phyloP scores from a whole-genome alignment of 2,888 invertebrate genomes.

The Urechis unicinctus region DNA sequence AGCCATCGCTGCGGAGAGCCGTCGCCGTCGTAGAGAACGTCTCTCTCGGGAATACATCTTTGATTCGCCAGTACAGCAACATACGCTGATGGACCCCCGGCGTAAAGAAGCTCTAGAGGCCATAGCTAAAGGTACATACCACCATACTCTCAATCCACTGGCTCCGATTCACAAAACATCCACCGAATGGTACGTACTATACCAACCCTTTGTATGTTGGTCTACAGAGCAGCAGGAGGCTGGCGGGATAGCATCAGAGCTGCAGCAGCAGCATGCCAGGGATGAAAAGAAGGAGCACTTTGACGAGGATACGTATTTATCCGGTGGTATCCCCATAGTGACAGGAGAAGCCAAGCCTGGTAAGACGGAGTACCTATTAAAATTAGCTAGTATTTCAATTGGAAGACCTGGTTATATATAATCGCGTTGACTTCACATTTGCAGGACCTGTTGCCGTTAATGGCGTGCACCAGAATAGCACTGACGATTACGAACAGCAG shows the following conservation, averaged over 20 bases:
- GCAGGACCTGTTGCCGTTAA: too few species aligned
- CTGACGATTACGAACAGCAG: too few species aligned
- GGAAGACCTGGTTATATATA: too few species aligned
- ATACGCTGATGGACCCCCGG: not conserved
- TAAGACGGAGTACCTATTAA: not conserved
- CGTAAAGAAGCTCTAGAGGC: not conserved
- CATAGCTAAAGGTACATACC: not conserved
- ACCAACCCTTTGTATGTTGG: too few species aligned
- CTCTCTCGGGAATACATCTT: not conserved
- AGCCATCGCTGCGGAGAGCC: not conserved
- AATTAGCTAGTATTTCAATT: constrained; percentile 1
- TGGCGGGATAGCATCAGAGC: not conserved
- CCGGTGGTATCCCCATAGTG: constrained; percentile 13
- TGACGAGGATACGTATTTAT: constrained; percentile 13
- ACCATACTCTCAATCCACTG: too few species aligned
- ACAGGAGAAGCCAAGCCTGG: constrained; percentile 8
- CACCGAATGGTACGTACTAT: too few species aligned
- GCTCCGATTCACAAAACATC: too few species aligned
- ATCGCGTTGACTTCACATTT: too few species aligned
- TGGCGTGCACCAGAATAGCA: too few species aligned
- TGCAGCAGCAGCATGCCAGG: not conserved
- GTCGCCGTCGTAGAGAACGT: not conserved
- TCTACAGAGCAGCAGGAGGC: too few species aligned
- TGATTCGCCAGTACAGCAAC: not conserved
- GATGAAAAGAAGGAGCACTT: constrained; percentile 5